A percentile compares a stretch with the other conserved stretches of the same genome.
These are phyloP conservation scores for Melipona beecheii DNA, from an alignment of 2,888 invertebrate species.

Conservation along the genomic window DNA sequence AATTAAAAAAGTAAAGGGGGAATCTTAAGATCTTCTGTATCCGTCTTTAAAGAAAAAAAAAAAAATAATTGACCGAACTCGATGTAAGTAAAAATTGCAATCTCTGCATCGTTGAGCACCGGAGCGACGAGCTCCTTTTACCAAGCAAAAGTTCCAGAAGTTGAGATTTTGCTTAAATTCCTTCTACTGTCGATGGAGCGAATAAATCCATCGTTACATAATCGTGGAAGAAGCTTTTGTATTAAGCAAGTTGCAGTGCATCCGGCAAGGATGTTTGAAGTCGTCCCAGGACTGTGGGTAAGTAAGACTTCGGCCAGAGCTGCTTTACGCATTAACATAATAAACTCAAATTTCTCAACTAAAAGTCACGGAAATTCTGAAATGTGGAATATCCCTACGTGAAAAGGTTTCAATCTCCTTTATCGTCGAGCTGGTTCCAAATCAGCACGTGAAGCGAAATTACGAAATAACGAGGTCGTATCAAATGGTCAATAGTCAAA, in stretches of 20 bases:
- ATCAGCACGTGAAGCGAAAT: background rate
- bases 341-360: background rate
- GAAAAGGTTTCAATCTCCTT: background rate
- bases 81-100: background rate
- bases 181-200: background rate
- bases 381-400: too few relatives aligned
- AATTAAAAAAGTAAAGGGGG: background rate
- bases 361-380: background rate
- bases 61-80: background rate
- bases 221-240: background rate
- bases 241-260: background rate
- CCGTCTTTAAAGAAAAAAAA: background rate
- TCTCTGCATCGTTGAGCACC: background rate
- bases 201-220: background rate
- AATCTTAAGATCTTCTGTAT: background rate
- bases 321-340: background rate
- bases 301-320: background rate
- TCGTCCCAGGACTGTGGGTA: background rate
- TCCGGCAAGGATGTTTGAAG: background rate
- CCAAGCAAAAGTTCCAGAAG: background rate
- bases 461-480: background rate
- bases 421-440: background rate
- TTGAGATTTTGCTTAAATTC: background rate
- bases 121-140: background rate
- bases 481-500: background rate